Evolutionary conservation across 2,113 vertebrate species (phyloP).

Genomic region (Thinocorus orbignyianus): DNA sequence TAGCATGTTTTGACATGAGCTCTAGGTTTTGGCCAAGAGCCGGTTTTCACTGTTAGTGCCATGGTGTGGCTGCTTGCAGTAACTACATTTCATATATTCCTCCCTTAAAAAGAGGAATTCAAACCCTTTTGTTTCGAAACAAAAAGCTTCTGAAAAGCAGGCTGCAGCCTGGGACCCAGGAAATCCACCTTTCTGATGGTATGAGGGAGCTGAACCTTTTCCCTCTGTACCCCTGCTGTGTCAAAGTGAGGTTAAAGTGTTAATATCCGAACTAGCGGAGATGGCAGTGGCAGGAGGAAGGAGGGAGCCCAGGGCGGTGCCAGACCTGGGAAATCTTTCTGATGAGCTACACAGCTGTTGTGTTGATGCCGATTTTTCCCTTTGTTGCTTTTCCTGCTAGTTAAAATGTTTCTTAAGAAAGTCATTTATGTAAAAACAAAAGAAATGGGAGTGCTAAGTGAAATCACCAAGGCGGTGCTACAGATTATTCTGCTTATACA

Average conservation of each 20-base stretch:
- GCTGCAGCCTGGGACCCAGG: background rate
- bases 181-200: background rate
- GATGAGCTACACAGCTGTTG: background rate
- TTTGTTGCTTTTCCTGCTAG: background rate
- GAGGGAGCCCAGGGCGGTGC: background rate
- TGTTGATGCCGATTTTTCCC: background rate
- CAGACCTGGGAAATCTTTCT: background rate
- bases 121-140: background rate
- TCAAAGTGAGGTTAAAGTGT: background rate
- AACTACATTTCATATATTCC: constrained; percentile 3
- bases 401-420: background rate
- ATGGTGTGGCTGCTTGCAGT: constrained; percentile 27
- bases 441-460: background rate
- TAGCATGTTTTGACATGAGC: constrained; percentile 37
- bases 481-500: background rate
- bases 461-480: background rate
- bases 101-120: background rate
- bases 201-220: background rate
- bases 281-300: background rate
- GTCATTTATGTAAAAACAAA: background rate
- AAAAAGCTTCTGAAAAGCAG: background rate
- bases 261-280: background rate
- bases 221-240: background rate
- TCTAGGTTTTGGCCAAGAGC: background rate
- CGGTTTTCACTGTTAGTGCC: background rate